Evolutionary conservation across 1,140 invertebrate species (phyloP), one percentile per base, ranked within the genome.

Genomic region (Magallana ariakensis): DNA sequence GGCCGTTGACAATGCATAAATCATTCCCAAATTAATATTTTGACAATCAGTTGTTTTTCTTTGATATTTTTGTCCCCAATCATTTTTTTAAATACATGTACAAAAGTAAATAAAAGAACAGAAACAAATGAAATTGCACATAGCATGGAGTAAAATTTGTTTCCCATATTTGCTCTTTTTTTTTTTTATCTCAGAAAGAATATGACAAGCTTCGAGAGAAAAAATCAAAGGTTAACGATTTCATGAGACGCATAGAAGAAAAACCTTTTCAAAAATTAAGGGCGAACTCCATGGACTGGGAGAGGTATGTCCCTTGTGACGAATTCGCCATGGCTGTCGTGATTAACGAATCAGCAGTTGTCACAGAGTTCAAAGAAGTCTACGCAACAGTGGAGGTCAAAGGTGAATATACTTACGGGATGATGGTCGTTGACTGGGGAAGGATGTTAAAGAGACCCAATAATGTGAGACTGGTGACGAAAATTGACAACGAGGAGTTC

Each of bases 401-500:
- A 46, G 93, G 93, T 1, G 82, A 90, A 58, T 57, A 90, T n/a
- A 92, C 92, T 33, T 70, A 91, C 0, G 93, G 91, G 46, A 92
- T 93, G 89, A 92, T 93, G 92, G 91, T 93, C 0, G 89, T 92
- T 2, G 92, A 93, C 85, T 92, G 92, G 90, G 70, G 84, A 7
- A 87, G 83, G 15, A 22, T 75, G 1, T 57, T 91, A n/a, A 60
- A 80, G n/a, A 90, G 90, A 62, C 57, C 84, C 10, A 83, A 82
- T n/a, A 93, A 93, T 87, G 88, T 92, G 7, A 87, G 75, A 16
- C 85, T 93, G 15, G 86, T 93, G 2, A 90, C 87, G 26, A 90
- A 91, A 85, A 5, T 82, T 16, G 80, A 82, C 46, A 82, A 82
- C 46, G 3, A 54, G 16, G 46, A 55, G n/a, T 82, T 82, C n/a